Evolutionary conservation across 2,888 invertebrate genomes (phyloP).

Genomic region (Zootermopsis nevadensis): DNA sequence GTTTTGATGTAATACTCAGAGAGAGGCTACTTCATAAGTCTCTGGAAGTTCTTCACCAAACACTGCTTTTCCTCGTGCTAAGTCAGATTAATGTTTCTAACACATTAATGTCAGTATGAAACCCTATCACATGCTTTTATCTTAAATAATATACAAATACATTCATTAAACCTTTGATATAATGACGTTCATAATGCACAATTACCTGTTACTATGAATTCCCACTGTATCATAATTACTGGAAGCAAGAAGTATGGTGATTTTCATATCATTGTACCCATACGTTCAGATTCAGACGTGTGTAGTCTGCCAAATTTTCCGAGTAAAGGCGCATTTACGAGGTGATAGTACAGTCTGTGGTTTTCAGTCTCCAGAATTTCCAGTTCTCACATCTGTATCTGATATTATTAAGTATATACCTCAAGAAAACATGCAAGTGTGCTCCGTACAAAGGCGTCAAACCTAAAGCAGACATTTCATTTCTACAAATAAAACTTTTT

Average conservation of each 20-base stretch:
- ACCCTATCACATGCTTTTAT: neutral
- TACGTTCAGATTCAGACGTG: too few species aligned
- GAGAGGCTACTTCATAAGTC: neutral
- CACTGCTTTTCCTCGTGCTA: neutral
- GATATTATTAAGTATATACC: too few species aligned
- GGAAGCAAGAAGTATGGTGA: constrained; percentile 7
- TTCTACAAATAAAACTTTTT: too few species aligned
- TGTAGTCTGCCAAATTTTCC: too few species aligned
- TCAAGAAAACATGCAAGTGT: too few species aligned
- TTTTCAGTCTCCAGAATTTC: too few species aligned
- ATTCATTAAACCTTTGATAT: neutral
- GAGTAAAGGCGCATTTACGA: too few species aligned
- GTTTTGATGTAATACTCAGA: neutral
- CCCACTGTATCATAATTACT: neutral
- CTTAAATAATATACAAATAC: neutral
- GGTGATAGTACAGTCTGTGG: too few species aligned
- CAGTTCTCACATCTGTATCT: too few species aligned
- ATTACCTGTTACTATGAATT: neutral
- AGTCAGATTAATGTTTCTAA: neutral
- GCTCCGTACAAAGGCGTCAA: too few species aligned
- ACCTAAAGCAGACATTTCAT: too few species aligned
- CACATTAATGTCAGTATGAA: neutral
- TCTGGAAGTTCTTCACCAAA: neutral
- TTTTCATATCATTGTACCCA: neutral
- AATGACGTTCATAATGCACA: neutral